These are phyloP conservation scores for Hipposideros larvatus DNA, from an alignment of 2,797 vertebrate species.

Conservation along the genomic window DNA sequence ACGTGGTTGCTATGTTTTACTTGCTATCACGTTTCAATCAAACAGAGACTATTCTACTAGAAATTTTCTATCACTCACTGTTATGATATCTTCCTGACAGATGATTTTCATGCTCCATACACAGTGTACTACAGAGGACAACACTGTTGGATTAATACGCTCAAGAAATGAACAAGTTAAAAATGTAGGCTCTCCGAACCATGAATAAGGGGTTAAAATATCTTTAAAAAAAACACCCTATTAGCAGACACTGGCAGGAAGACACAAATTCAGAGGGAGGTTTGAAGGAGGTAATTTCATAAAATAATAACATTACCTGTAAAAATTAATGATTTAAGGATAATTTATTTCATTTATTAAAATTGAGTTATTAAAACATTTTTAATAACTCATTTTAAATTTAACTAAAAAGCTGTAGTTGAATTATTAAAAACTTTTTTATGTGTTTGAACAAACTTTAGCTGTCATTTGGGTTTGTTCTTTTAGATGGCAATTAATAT, in stretches of 20 bases:
- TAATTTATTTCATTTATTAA: not conserved
- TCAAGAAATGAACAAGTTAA: not conserved
- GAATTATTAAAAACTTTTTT: not conserved
- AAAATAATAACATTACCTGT: not conserved
- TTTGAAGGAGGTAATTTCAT: slow-evolving; percentile 16
- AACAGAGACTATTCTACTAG: not conserved
- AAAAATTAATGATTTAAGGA: not conserved
- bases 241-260: not conserved
- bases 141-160: not conserved
- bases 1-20: not conserved
- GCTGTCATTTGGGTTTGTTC: not conserved
- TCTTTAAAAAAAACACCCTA: not conserved
- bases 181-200: not conserved
- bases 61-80: not conserved
- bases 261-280: not conserved
- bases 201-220: not conserved
- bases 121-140: not conserved
- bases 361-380: not conserved
- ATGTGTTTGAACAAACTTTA: not conserved
- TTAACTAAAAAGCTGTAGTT: not conserved
- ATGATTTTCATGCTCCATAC: not conserved
- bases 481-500: not conserved
- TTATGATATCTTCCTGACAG: not conserved
- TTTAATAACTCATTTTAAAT: slow-evolving; percentile 10
- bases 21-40: slow-evolving; percentile 43